These are phyloP conservation scores for Sakesphorus luctuosus DNA, from an alignment of 2,113 vertebrate species.

Conservation along the genomic window DNA sequence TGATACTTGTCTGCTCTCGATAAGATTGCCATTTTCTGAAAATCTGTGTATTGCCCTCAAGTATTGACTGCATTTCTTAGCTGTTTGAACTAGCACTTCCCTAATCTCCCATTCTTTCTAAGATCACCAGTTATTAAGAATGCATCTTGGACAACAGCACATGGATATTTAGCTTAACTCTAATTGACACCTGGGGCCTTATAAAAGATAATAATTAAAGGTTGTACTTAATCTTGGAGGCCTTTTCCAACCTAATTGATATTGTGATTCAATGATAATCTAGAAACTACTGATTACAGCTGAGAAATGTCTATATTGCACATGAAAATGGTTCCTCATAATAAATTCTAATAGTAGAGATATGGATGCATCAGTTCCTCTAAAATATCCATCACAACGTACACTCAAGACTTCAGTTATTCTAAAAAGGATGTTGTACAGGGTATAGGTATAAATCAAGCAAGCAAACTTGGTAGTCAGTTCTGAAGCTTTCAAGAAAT, in stretches of 20 bases:
- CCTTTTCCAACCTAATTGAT: neutral
- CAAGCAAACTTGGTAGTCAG: neutral
- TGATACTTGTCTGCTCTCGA: neutral
- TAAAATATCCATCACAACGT: neutral
- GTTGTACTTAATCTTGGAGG: neutral
- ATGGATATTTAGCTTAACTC: neutral
- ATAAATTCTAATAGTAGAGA: neutral
- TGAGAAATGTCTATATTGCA: neutral
- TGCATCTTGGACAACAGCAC: neutral
- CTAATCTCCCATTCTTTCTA: neutral
- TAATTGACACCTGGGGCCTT: neutral
- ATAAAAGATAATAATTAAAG: neutral
- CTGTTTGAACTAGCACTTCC: neutral
- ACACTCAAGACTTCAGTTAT: neutral
- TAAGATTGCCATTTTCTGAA: neutral
- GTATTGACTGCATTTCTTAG: neutral
- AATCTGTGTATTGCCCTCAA: neutral
- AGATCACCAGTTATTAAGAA: neutral
- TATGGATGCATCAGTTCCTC: neutral
- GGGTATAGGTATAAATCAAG: neutral
- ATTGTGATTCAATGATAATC: neutral
- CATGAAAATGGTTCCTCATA: neutral
- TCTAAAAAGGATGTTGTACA: neutral
- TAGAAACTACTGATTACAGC: neutral
- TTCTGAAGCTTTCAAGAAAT: neutral